Evolutionary conservation across 1,140 invertebrate species (phyloP).

Genomic region (Sinella curviseta): DNA sequence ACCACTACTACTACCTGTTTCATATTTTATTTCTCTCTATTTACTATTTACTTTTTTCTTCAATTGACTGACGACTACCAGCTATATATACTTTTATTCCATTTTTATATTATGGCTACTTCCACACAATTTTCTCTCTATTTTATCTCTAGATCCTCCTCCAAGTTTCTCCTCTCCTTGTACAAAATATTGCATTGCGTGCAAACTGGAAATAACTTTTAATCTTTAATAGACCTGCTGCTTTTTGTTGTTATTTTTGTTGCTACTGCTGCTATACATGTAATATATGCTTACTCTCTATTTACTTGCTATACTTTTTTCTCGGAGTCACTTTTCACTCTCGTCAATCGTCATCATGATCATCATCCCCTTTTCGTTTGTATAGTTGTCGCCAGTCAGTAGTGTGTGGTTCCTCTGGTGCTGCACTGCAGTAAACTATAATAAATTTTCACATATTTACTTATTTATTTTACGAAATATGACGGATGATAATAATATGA

Average conservation of each 20-base stretch:
- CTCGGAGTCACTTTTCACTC: not conserved
- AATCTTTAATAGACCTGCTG: slow-evolving; percentile 3
- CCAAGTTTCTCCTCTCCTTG: not conserved
- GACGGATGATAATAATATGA: not conserved
- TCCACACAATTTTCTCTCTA: not conserved
- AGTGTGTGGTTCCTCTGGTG: not conserved
- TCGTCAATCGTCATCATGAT: not conserved
- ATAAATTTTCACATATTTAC: not conserved
- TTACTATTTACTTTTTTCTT: too few species aligned
- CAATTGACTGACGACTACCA: too few species aligned
- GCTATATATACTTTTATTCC: too few species aligned
- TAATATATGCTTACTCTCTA: too few species aligned
- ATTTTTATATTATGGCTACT: too few species aligned
- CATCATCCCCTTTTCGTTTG: too few species aligned
- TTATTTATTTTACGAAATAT: not conserved
- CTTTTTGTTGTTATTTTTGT: not conserved
- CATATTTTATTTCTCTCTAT: too few species aligned
- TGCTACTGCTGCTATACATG: too few species aligned
- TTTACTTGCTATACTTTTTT: not conserved
- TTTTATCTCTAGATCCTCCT: not conserved
- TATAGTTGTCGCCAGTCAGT: not conserved
- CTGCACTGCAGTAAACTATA: not conserved
- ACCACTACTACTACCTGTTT: too few species aligned
- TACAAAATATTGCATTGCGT: not conserved
- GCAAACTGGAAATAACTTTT: slow-evolving; percentile 12